Evolutionary conservation across 1,140 invertebrate genomes (phyloP).

Genomic region (Achatina immaculata): DNA sequence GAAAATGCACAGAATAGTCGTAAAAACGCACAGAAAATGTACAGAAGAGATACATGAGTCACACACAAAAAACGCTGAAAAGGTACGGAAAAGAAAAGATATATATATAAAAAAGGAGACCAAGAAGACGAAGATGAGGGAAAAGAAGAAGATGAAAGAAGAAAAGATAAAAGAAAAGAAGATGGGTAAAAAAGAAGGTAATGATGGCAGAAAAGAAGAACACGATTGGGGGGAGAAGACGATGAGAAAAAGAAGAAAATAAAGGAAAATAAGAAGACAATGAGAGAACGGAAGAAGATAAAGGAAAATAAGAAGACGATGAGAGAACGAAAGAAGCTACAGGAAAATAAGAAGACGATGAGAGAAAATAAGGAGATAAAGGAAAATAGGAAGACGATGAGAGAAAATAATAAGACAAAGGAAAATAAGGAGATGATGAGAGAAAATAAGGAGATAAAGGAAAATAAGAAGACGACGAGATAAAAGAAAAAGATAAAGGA

Average conservation of each 20-base stretch:
- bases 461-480: neutral
- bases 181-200: neutral
- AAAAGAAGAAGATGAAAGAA: neutral
- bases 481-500: neutral
- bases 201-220: neutral
- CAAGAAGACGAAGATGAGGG: too few species aligned
- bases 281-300: neutral
- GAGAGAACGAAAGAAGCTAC: neutral
- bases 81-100: too few species aligned
- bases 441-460: neutral
- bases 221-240: neutral
- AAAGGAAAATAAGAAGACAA: too few species aligned
- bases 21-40: too few species aligned
- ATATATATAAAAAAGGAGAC: too few species aligned
- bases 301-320: neutral
- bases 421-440: neutral
- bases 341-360: neutral
- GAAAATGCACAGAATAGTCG: too few species aligned
- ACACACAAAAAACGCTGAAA: too few species aligned
- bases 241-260: neutral
- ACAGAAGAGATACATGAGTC: too few species aligned
- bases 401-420: neutral
- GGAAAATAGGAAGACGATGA: neutral
- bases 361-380: neutral
- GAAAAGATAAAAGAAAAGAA: constrained; percentile 45